phyloP scores from a whole-genome alignment of 2,797 vertebrate genomes.

The Synanceia verrucosa region DNA sequence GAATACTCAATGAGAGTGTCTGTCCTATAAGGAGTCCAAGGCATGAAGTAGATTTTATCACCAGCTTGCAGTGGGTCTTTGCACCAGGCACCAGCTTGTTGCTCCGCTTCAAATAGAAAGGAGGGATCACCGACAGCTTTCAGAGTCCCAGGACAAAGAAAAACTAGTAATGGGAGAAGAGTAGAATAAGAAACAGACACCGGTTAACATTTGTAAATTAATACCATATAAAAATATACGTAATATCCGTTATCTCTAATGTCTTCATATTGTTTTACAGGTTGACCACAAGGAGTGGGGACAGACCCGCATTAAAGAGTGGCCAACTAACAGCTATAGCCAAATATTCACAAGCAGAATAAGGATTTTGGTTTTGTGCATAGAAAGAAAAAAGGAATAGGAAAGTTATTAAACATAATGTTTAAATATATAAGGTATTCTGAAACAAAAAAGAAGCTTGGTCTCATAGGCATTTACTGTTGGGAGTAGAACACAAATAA shows the following conservation, averaged over 20 bases:
- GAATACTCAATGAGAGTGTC: conserved; percentile 98
- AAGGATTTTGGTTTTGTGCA: conserved; percentile 77
- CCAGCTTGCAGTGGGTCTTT: conserved; percentile 98
- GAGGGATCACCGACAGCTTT: conserved; percentile 98
- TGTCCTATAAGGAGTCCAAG: conserved; percentile 98
- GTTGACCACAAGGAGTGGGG: conserved; percentile 76
- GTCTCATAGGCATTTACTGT: conserved; percentile 80
- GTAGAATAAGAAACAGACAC: conserved; percentile 87
- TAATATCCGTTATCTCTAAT: conserved; percentile 60
- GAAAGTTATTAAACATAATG: conserved; percentile 78
- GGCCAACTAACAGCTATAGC: conserved; percentile 78
- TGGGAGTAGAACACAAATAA: conserved; percentile 77
- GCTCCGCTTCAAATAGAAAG: conserved; percentile 98
- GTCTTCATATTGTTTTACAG: conserved; percentile 74
- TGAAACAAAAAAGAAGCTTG: conserved; percentile 79
- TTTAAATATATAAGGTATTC: conserved; percentile 68
- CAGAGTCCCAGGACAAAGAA: conserved; percentile 99
- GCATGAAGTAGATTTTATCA: conserved; percentile 99
- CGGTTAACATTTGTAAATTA: conserved; percentile 72
- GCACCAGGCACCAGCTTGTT: conserved; percentile 99
- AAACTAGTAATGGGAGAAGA: conserved; percentile 95
- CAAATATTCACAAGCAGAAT: conserved; percentile 78
- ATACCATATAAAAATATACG: conserved; percentile 22
- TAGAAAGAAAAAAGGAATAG: conserved; percentile 78
- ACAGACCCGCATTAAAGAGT: conserved; percentile 76